Evolutionary conservation across 2,797 vertebrate genomes (phyloP).

Genomic region (Labroides dimidiatus): DNA sequence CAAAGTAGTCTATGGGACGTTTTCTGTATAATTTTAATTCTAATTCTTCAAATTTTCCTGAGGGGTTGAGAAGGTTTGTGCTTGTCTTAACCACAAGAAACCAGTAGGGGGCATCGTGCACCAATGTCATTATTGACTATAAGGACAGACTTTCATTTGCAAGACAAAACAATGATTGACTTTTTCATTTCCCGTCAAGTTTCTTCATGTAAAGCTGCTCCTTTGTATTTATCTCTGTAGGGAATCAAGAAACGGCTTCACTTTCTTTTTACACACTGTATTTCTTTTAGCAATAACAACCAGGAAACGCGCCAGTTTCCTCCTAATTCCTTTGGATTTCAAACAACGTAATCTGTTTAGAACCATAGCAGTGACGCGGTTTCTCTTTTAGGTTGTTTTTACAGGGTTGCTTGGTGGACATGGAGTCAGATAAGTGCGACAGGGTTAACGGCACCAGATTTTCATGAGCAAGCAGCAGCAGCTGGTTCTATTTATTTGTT

Average conservation of each 20-base stretch:
- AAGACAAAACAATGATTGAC: not conserved
- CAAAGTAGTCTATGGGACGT: slow-evolving; percentile 18
- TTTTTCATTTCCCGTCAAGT: slow-evolving; percentile 9
- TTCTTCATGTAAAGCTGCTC: slow-evolving; percentile 22
- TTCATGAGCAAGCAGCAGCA: slow-evolving; percentile 49
- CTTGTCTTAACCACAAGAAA: slow-evolving; percentile 29
- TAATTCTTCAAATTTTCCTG: slow-evolving; percentile 41
- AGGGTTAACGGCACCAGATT: slow-evolving; percentile 50
- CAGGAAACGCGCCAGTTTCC: slow-evolving; percentile 23
- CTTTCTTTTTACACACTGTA: slow-evolving; percentile 17
- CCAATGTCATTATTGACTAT: slow-evolving; percentile 7
- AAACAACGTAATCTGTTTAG: slow-evolving; percentile 9
- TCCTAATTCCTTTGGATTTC: no score
- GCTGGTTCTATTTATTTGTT: slow-evolving; percentile 82
- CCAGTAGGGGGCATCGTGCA: slow-evolving; percentile 68
- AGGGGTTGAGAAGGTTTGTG: slow-evolving; percentile 9
- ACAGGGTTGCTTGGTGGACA: not conserved
- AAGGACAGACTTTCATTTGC: not conserved
- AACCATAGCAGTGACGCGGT: slow-evolving; percentile 15
- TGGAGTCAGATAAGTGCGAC: slow-evolving; percentile 43
- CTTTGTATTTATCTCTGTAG: slow-evolving; percentile 33
- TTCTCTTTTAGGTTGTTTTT: slow-evolving; percentile 22
- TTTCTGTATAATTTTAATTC: slow-evolving; percentile 49
- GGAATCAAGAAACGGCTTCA: not conserved
- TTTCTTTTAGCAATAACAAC: slow-evolving; percentile 60